phyloP scores from a whole-genome alignment of 2,797 vertebrate species.

The Adelosebastes latens region DNA sequence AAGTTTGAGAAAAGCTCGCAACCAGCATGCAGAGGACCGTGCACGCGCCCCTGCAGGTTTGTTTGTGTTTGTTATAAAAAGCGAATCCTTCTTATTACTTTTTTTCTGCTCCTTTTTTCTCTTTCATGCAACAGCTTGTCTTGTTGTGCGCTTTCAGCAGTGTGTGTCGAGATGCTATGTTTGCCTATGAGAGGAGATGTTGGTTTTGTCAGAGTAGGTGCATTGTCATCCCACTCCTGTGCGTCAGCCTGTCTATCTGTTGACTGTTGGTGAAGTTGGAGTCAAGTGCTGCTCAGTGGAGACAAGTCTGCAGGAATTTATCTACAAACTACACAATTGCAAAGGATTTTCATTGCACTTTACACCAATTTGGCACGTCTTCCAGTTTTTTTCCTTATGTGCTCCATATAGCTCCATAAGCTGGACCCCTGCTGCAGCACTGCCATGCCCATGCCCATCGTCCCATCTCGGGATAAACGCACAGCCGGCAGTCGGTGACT shows the following conservation, averaged over 20 bases:
- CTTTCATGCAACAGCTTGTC: slow-evolving; percentile 74
- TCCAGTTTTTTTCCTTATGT: neutral
- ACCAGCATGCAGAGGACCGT: slow-evolving; percentile 64
- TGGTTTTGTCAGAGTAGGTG: neutral
- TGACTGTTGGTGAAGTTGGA: slow-evolving; percentile 74
- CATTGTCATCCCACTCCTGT: slow-evolving; percentile 50
- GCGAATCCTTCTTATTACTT: slow-evolving; percentile 64
- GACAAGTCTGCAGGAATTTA: slow-evolving; percentile 59
- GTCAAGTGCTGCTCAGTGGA: slow-evolving; percentile 73
- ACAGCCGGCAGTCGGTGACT: slow-evolving; percentile 40
- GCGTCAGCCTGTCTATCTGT: slow-evolving; percentile 36
- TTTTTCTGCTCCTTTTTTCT: slow-evolving; percentile 10
- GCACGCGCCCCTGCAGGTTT: slow-evolving; percentile 72
- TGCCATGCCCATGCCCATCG: slow-evolving; percentile 50
- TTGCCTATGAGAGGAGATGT: neutral
- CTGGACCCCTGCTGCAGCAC: slow-evolving; percentile 46
- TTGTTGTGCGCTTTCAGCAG: slow-evolving; percentile 32
- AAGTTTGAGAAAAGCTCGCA: slow-evolving; percentile 85
- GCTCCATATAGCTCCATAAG: neutral
- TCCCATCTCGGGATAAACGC: slow-evolving; percentile 71
- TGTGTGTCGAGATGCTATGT: neutral
- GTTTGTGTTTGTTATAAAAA: slow-evolving; percentile 51
- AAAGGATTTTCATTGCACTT: neutral
- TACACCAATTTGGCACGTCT: neutral
- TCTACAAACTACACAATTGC: neutral